Conservation (phyloP, 2,113 vertebrate genomes). For the Malaclemys terrapin region DNA sequence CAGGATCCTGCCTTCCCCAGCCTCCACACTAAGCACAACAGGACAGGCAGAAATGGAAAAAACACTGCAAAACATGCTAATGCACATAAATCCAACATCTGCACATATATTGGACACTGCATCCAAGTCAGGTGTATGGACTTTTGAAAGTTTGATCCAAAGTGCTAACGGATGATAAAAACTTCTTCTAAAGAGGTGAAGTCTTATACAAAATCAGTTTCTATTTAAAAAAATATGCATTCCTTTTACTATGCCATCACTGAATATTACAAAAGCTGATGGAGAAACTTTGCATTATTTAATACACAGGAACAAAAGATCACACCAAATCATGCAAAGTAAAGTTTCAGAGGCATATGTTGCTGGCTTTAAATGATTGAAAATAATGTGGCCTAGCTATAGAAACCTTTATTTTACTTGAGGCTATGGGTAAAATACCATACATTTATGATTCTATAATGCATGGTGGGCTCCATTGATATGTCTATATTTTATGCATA, state of each 20-base stretch:
- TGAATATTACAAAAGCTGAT: neutral
- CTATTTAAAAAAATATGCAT: accelerated
- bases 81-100: neutral
- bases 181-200: neutral
- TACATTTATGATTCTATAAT: conserved; percentile 33
- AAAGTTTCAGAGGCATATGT: neutral
- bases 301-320: neutral
- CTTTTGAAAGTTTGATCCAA: neutral
- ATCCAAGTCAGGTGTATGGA: accelerated
- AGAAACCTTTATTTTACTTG: conserved; percentile 18
- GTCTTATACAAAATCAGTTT: neutral
- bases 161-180: neutral
- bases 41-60: neutral
- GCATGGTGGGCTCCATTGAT: neutral
- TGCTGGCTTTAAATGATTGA: neutral
- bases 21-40: neutral
- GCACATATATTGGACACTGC: neutral
- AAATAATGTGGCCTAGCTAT: neutral
- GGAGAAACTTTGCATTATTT: neutral
- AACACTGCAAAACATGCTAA: accelerated
- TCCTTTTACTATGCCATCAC: neutral
- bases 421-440: neutral
- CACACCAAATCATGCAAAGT: neutral
- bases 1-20: neutral
- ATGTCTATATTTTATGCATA: conserved; percentile 50